Conservation (phyloP, 2,113 vertebrate species). For the Sitta europaea region DNA sequence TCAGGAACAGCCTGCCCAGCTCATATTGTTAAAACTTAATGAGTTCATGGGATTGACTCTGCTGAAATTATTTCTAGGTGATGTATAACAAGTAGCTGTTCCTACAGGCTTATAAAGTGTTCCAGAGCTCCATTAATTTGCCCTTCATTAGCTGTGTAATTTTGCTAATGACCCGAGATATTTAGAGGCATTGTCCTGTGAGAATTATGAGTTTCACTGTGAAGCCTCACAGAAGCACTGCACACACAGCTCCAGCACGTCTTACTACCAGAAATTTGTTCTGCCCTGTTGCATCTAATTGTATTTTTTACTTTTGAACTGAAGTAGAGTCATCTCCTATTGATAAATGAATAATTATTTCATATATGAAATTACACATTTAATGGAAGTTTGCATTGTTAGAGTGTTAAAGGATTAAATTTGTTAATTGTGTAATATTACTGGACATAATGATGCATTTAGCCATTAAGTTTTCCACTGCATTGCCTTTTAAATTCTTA, state of each 20-base stretch:
- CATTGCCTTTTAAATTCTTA: neutral
- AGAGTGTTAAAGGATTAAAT: slow-evolving; percentile 50
- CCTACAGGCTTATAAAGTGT: slow-evolving; percentile 62
- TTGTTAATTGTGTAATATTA: slow-evolving; percentile 46
- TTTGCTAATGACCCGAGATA: slow-evolving; percentile 70
- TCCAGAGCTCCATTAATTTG: slow-evolving; percentile 69
- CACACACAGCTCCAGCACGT: neutral
- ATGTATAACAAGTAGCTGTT: slow-evolving; percentile 69
- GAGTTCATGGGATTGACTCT: slow-evolving; percentile 37
- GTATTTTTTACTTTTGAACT: slow-evolving; percentile 34
- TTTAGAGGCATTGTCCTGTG: slow-evolving; percentile 41
- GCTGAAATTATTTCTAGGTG: slow-evolving; percentile 65
- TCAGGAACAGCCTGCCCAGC: neutral
- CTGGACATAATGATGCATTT: slow-evolving; percentile 28
- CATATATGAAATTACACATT: slow-evolving; percentile 34
- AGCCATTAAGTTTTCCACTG: slow-evolving; percentile 39
- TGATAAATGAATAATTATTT: slow-evolving; percentile 63
- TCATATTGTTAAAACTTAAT: slow-evolving; percentile 46
- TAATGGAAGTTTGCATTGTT: slow-evolving; percentile 50
- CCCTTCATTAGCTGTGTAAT: slow-evolving; percentile 70
- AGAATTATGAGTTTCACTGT: slow-evolving; percentile 38
- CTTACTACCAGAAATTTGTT: slow-evolving; percentile 18
- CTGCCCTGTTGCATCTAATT: slow-evolving; percentile 38
- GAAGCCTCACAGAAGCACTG: neutral
- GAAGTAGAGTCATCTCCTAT: slow-evolving; percentile 17